These are phyloP conservation scores for Temnothorax curvispinosus DNA, from an alignment of 1,140 invertebrate genomes.

Conservation along the genomic window DNA sequence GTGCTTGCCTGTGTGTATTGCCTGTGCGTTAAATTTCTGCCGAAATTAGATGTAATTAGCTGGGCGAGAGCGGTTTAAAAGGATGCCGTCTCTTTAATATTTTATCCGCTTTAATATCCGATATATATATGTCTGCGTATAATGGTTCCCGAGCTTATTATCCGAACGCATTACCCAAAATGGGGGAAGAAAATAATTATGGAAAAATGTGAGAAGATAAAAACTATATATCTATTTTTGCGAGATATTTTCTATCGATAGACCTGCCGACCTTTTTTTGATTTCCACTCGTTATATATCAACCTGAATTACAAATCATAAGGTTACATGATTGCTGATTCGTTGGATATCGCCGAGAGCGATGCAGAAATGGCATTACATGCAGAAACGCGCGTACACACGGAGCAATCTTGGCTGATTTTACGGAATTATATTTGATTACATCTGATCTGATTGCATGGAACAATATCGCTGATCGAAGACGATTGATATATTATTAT, in stretches of 20 bases:
- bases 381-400: not conserved
- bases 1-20: not conserved
- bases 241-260: not conserved
- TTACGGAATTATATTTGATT: not conserved
- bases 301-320: slow-evolving; percentile 15
- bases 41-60: slow-evolving; percentile 12
- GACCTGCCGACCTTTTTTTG: not conserved
- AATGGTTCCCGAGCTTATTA: slow-evolving; percentile 6
- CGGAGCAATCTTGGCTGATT: not conserved
- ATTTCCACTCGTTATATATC: not conserved
- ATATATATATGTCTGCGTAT: not conserved
- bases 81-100: slow-evolving; percentile 6
- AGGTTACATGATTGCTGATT: not conserved
- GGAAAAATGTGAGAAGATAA: not conserved
- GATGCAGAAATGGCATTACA: not conserved
- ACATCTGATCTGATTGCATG: not conserved
- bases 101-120: slow-evolving; percentile 12
- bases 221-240: not conserved
- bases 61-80: not conserved
- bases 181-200: slow-evolving; percentile 12
- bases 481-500: slow-evolving; percentile 3
- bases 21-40: not conserved
- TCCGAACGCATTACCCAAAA: slow-evolving; percentile 2
- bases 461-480: not conserved
- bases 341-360: not conserved